Evolutionary conservation across 1,140 invertebrate genomes (phyloP).

Genomic region (Heliconius congener): DNA sequence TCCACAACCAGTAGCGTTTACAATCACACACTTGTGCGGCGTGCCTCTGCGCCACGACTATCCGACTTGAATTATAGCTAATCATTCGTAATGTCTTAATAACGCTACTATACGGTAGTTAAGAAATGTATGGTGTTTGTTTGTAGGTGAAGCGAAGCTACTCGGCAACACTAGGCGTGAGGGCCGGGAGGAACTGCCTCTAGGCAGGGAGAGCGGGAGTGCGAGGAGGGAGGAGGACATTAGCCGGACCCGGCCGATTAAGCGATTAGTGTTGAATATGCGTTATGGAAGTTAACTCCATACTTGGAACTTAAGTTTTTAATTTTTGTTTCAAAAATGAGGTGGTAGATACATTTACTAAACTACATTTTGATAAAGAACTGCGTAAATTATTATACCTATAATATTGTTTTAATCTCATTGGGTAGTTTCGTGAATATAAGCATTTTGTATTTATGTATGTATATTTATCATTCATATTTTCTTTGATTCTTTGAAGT

Average conservation of each 20-base stretch:
- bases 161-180: background rate
- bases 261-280: slow-evolving; percentile 29
- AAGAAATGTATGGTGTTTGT: background rate
- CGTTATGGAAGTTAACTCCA: background rate
- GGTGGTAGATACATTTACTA: too few relatives aligned
- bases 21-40: too few relatives aligned
- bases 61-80: background rate
- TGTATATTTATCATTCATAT: too few relatives aligned
- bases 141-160: background rate
- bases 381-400: too few relatives aligned
- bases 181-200: background rate
- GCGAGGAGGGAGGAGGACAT: slow-evolving; percentile 2
- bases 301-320: background rate
- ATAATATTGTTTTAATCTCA: too few relatives aligned
- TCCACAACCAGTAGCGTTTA: too few relatives aligned
- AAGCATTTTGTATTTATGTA: too few relatives aligned
- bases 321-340: background rate
- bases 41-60: too few relatives aligned
- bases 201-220: background rate
- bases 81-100: background rate
- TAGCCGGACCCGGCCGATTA: slow-evolving; percentile 25
- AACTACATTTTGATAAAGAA: background rate
- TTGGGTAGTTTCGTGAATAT: too few relatives aligned
- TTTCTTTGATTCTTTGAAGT: too few relatives aligned
- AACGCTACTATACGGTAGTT: background rate